Evolutionary conservation across 2,797 vertebrate genomes (phyloP).

Genomic region (Ataeniobius toweri): DNA sequence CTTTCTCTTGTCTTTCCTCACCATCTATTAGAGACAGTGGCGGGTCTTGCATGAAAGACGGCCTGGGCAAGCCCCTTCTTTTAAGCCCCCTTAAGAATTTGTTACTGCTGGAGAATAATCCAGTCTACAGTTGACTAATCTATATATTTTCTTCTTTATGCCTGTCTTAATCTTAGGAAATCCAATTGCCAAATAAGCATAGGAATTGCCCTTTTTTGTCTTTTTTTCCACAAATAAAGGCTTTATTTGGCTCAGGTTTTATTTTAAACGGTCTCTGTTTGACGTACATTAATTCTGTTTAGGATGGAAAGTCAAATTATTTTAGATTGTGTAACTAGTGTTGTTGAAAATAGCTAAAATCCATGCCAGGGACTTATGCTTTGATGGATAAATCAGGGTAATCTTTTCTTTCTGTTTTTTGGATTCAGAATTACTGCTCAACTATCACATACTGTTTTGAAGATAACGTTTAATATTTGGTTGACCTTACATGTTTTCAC

Average conservation of each 20-base stretch:
- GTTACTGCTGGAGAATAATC: background rate
- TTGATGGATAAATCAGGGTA: background rate
- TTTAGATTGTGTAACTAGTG: background rate
- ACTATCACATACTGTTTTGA: background rate
- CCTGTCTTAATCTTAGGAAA: background rate
- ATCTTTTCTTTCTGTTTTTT: background rate
- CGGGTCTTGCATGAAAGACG: background rate
- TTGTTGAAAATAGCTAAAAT: background rate
- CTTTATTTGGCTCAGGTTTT: background rate
- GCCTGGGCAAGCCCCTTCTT: slow-evolving; percentile 2
- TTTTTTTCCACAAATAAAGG: background rate
- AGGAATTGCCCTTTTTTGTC: background rate
- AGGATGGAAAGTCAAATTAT: background rate
- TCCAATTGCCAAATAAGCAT: background rate
- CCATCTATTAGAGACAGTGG: slow-evolving; percentile 43
- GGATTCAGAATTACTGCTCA: background rate
- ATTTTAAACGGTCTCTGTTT: background rate
- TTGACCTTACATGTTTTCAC: background rate
- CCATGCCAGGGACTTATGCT: background rate
- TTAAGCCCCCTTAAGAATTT: slow-evolving; percentile 33
- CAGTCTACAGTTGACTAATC: background rate
- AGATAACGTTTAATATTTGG: background rate
- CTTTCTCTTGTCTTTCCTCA: slow-evolving; percentile 71
- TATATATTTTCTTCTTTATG: background rate
- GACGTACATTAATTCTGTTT: background rate